phyloP scores from a whole-genome alignment of 2,113 vertebrate genomes.

The Lepisosteus osseus region DNA sequence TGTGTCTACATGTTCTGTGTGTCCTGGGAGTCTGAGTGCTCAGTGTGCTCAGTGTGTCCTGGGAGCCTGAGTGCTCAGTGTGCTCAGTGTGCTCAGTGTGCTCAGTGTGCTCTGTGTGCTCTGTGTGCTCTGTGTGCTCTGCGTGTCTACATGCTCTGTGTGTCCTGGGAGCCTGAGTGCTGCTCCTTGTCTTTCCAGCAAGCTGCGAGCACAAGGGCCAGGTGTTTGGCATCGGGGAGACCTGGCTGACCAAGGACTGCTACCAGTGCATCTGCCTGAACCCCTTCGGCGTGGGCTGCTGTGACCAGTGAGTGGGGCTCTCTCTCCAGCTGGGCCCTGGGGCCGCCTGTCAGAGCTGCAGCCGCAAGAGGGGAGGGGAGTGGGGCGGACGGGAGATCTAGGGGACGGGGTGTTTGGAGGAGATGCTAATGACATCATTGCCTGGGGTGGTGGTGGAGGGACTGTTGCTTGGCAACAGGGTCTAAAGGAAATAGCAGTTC shows the following conservation, averaged over 20 bases:
- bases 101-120: neutral
- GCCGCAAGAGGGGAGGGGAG: no score
- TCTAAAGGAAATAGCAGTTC: no score
- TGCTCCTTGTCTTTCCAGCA: slow-evolving; percentile 32
- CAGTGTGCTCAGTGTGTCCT: neutral
- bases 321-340: no score
- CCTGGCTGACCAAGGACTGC: slow-evolving; percentile 65
- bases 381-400: no score
- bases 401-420: no score
- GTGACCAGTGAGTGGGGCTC: slow-evolving; percentile 60
- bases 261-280: slow-evolving; percentile 70
- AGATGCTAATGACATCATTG: no score
- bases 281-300: slow-evolving; percentile 72
- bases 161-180: no score
- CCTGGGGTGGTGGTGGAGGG: no score
- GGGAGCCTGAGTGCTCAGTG: neutral
- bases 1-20: neutral
- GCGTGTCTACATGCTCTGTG: neutral
- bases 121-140: neutral
- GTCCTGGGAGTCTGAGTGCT: no score
- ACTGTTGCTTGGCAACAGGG: no score
- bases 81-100: no score
- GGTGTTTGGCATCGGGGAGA: slow-evolving; percentile 58
- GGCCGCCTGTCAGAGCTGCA: no score
- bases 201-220: slow-evolving; percentile 62